Conservation (phyloP, 2,797 vertebrate species). For the Pangasius krempfi region DNA sequence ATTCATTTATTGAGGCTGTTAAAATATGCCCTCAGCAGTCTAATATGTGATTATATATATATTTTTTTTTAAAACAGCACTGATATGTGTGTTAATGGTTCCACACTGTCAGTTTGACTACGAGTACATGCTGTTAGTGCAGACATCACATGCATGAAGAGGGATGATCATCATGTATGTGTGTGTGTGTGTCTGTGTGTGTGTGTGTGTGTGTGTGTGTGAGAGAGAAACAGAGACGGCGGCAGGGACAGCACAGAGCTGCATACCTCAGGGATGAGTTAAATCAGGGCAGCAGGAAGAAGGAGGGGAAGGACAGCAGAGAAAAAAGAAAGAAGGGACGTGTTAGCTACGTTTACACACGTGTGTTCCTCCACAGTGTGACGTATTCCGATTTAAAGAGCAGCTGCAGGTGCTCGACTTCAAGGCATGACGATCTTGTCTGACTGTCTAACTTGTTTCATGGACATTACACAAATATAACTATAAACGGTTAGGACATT, state of each 20-base stretch:
- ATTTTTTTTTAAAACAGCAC: too few species aligned
- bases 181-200: constrained; percentile 57
- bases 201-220: constrained; percentile 47
- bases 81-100: not conserved
- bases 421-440: not conserved
- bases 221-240: constrained; percentile 21
- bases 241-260: constrained; percentile 68
- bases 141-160: constrained; percentile 68
- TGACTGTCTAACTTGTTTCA: not conserved
- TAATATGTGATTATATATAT: not conserved
- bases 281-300: constrained; percentile 70
- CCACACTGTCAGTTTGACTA: not conserved
- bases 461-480: not conserved
- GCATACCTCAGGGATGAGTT: constrained; percentile 79
- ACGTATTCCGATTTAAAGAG: not conserved
- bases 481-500: too few species aligned
- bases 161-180: constrained; percentile 54
- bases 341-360: constrained; percentile 49
- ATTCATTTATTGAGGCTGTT: not conserved
- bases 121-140: constrained; percentile 56
- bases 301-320: constrained; percentile 64
- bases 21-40: not conserved
- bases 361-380: not conserved
- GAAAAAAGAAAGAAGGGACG: constrained; percentile 58
- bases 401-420: not conserved